A percentile compares a stretch with the other conserved stretches of the same genome.
Evolutionary conservation across 2,888 invertebrate genomes (phyloP).

Genomic region (Epinotia nisella): DNA sequence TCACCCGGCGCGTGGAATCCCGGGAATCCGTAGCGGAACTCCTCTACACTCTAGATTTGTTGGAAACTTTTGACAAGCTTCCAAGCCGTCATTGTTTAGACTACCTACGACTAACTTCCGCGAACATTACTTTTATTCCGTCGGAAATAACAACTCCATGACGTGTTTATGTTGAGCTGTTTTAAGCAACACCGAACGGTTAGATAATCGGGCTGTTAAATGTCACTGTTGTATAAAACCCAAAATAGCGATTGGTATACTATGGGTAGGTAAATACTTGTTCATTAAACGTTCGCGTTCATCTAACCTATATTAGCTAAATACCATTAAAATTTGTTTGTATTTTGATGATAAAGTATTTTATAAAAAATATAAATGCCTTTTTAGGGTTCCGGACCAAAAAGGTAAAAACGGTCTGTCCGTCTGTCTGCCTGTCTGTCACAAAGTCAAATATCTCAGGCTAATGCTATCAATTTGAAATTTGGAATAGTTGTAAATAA

Average conservation of each 20-base stretch:
- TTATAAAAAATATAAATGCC: too few relatives aligned
- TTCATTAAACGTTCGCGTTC: too few relatives aligned
- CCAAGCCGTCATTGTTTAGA: conserved; percentile 62
- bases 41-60: conserved; percentile 54
- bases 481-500: too few relatives aligned
- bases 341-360: too few relatives aligned
- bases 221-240: not conserved
- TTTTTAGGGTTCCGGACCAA: too few relatives aligned
- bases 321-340: too few relatives aligned
- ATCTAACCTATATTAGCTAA: too few relatives aligned
- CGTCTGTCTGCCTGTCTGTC: too few relatives aligned
- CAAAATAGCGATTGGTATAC: not conserved
- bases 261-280: not conserved
- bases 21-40: conserved; percentile 51
- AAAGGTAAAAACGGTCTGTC: too few relatives aligned
- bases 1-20: conserved; percentile 50
- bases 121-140: conserved; percentile 44
- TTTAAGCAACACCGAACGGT: not conserved
- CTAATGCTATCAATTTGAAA: too few relatives aligned
- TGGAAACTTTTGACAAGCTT: conserved; percentile 69
- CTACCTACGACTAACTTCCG: conserved; percentile 61
- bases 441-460: too few relatives aligned
- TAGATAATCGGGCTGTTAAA: not conserved
- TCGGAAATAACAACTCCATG: conserved; percentile 36
- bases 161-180: conserved; percentile 20